Evolutionary conservation across 2,113 vertebrate species (phyloP).

Genomic region (Lophius piscatorius): DNA sequence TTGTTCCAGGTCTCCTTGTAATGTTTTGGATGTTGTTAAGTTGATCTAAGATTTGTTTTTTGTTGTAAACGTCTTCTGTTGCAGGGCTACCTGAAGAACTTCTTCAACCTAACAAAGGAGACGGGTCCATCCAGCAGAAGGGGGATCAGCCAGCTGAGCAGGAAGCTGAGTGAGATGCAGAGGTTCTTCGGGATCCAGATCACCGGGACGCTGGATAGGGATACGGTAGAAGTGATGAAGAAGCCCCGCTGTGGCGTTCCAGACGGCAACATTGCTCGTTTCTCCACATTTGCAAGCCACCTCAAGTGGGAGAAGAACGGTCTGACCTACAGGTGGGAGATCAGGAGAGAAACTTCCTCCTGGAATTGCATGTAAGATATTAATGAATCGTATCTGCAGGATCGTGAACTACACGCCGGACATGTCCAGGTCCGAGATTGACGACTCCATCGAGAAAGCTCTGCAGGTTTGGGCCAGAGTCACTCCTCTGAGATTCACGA

Average conservation of each 20-base stretch:
- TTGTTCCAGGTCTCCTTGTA: too few species aligned
- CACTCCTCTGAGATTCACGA: conserved; percentile 84
- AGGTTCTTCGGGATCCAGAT: conserved; percentile 82
- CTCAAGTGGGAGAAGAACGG: conserved; percentile 81
- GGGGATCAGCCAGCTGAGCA: not conserved
- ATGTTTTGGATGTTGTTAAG: too few species aligned
- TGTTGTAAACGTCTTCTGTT: too few species aligned
- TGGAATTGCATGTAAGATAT: not conserved
- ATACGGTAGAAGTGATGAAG: conserved; percentile 81
- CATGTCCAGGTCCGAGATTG: conserved; percentile 77
- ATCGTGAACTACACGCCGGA: conserved; percentile 86
- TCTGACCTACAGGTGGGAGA: conserved; percentile 87
- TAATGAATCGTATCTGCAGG: conserved; percentile 63
- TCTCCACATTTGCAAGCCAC: conserved; percentile 63
- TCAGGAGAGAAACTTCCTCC: not conserved
- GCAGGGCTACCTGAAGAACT: conserved; percentile 74
- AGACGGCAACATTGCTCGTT: conserved; percentile 70
- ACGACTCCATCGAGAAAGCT: conserved; percentile 79
- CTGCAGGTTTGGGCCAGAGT: conserved; percentile 85
- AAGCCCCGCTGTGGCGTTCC: conserved; percentile 85
- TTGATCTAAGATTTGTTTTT: rapidly evolving
- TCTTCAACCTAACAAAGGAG: conserved; percentile 72
- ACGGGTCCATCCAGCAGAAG: not conserved
- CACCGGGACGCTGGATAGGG: conserved; percentile 76
- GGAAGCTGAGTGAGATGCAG: conserved; percentile 87